phyloP scores from a whole-genome alignment of 2,888 invertebrate genomes.

The Agrilus cyanescens region DNA sequence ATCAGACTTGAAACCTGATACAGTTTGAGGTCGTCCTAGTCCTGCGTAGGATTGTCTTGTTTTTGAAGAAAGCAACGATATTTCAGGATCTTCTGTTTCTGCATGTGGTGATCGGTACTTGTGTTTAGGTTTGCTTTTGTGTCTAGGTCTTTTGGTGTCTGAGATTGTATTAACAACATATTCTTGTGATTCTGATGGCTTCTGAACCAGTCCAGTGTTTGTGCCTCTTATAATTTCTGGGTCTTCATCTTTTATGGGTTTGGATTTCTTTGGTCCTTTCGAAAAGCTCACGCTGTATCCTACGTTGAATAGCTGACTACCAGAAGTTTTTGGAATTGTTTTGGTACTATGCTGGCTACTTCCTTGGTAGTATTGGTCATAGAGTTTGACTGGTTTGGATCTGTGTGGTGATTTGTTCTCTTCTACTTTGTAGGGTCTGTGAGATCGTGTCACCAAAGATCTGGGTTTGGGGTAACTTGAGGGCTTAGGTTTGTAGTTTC shows the following conservation, averaged over 20 bases:
- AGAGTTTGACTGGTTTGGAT: neutral
- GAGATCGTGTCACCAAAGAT: too few species aligned
- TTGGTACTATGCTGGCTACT: too few species aligned
- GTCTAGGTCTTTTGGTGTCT: constrained; percentile 10
- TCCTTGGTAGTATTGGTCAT: neutral
- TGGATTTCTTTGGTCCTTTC: constrained; percentile 9
- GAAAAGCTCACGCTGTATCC: constrained; percentile 28
- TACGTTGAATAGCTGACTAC: constrained; percentile 23
- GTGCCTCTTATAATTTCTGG: constrained; percentile 22
- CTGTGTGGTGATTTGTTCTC: too few species aligned
- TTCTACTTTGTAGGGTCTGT: too few species aligned
- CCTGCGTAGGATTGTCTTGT: too few species aligned
- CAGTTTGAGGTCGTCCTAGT: too few species aligned
- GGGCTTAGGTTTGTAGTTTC: neutral
- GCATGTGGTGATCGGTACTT: too few species aligned
- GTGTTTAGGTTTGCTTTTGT: too few species aligned
- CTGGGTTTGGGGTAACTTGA: neutral
- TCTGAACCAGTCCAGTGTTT: constrained; percentile 19
- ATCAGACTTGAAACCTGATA: constrained; percentile 12
- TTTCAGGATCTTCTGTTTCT: too few species aligned
- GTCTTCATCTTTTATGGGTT: constrained; percentile 5
- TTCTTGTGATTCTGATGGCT: constrained; percentile 17
- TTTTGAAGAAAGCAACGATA: too few species aligned
- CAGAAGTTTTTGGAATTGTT: neutral
- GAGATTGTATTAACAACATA: constrained; percentile 9